Evolutionary conservation across 1,140 invertebrate species (phyloP).

Genomic region (Helicoverpa armigera): DNA sequence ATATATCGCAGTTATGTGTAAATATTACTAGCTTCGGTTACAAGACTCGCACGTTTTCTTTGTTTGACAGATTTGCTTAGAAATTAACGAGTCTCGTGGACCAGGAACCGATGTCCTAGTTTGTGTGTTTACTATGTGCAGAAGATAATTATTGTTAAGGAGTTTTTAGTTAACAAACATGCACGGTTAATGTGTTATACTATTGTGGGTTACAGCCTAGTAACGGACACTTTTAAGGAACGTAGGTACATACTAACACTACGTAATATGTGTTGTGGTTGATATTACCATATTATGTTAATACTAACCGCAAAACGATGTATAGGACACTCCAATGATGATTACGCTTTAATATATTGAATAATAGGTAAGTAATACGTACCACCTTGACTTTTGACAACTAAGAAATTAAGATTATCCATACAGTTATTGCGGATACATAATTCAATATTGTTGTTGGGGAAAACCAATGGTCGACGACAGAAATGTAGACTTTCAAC

Average conservation of each 20-base stretch:
- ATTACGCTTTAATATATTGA: no score
- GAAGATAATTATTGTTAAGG: slow-evolving; percentile 26
- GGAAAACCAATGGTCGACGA: slow-evolving; percentile 10
- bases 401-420: neutral
- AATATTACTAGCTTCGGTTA: slow-evolving; percentile 59
- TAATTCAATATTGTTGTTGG: slow-evolving; percentile 11
- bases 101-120: slow-evolving; percentile 36
- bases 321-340: neutral
- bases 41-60: slow-evolving; percentile 55
- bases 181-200: neutral
- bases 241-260: no score
- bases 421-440: neutral
- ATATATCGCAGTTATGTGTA: slow-evolving; percentile 59
- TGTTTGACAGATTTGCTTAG: slow-evolving; percentile 60
- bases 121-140: slow-evolving; percentile 37
- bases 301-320: neutral
- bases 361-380: no score
- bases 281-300: neutral
- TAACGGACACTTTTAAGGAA: no score
- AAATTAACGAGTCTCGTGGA: slow-evolving; percentile 56
- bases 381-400: neutral
- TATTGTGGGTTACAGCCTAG: neutral
- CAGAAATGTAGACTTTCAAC: slow-evolving; percentile 39
- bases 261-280: no score
- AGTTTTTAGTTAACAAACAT: slow-evolving; percentile 5